Percentiles rank a stretch among this genome's conserved stretches.
These are phyloP conservation scores for Elephantulus edwardii DNA, from an alignment of 2,113 vertebrate genomes.

Conservation along the genomic window DNA sequence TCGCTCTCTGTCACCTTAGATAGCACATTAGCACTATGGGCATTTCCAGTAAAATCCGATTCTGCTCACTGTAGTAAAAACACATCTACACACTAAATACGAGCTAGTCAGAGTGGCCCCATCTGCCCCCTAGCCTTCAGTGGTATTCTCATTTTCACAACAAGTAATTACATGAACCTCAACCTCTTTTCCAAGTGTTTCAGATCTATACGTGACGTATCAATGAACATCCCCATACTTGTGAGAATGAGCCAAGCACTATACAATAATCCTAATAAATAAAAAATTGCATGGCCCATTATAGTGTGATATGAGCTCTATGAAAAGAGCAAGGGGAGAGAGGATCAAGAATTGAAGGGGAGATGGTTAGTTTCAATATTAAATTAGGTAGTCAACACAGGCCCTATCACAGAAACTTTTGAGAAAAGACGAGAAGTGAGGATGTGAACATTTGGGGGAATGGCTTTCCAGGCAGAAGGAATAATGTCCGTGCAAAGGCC, in stretches of 20 bases:
- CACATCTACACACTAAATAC: neutral
- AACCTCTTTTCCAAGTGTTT: neutral
- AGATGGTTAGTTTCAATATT: neutral
- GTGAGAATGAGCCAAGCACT: neutral
- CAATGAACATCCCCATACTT: neutral
- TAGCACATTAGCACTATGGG: neutral
- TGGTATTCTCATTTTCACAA: neutral
- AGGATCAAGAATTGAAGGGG: neutral
- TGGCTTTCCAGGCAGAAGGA: neutral
- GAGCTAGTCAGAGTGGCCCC: neutral
- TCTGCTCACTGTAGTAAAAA: neutral
- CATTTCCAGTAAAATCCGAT: neutral
- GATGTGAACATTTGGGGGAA: neutral
- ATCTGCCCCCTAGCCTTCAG: neutral
- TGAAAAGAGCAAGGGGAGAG: too few relatives aligned
- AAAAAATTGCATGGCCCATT: neutral
- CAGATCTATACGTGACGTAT: neutral
- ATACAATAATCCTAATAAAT: neutral
- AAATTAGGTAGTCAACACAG: neutral
- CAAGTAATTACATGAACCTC: neutral
- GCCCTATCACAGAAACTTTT: neutral
- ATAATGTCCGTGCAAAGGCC: too few relatives aligned
- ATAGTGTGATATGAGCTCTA: neutral
- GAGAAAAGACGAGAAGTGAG: neutral
- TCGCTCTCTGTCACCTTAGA: neutral